Conservation (phyloP, 2,888 invertebrate genomes). For the Drosophila anomalata region DNA sequence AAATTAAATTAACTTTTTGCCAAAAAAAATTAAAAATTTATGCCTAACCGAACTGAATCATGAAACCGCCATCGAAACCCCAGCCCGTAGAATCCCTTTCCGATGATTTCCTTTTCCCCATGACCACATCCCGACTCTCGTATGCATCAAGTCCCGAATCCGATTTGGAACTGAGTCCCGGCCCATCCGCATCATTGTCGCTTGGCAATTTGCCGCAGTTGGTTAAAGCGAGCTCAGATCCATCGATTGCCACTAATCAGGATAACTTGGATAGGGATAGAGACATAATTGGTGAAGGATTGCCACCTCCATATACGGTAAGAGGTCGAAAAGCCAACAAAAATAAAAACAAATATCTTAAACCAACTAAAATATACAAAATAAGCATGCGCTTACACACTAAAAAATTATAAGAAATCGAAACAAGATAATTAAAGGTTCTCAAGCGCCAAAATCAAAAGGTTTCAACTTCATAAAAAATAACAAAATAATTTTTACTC, state of each 20-base stretch:
- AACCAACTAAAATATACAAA: conserved; percentile 25
- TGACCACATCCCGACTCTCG: conserved; percentile 96
- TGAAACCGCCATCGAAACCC: conserved; percentile 73
- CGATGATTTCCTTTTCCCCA: conserved; percentile 99
- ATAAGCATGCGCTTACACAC: conserved; percentile 59
- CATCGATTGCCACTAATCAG: conserved; percentile 96
- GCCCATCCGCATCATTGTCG: conserved; percentile 87
- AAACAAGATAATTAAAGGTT: conserved; percentile 8
- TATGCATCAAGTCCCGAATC: conserved; percentile 98
- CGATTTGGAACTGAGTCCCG: conserved; percentile 94
- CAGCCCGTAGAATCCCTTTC: conserved; percentile 98
- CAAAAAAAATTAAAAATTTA: conserved; percentile 16
- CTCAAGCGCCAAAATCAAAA: conserved; percentile 23
- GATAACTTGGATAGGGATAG: conserved; percentile 90
- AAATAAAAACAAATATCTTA: conserved; percentile 31
- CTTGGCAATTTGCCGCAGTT: conserved; percentile 86
- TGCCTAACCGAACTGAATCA: conserved; percentile 43
- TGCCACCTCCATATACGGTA: conserved; percentile 95
- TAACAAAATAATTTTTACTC: not conserved
- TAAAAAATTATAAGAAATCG: conserved; percentile 38
- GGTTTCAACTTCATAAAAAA: conserved; percentile 3
- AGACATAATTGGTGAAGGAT: conserved; percentile 86
- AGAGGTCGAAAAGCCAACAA: conserved; percentile 83
- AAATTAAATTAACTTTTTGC: conserved; percentile 48
- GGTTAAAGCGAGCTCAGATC: conserved; percentile 95